Conservation (phyloP, 2,797 vertebrate species). For the Poecilia wingei region DNA sequence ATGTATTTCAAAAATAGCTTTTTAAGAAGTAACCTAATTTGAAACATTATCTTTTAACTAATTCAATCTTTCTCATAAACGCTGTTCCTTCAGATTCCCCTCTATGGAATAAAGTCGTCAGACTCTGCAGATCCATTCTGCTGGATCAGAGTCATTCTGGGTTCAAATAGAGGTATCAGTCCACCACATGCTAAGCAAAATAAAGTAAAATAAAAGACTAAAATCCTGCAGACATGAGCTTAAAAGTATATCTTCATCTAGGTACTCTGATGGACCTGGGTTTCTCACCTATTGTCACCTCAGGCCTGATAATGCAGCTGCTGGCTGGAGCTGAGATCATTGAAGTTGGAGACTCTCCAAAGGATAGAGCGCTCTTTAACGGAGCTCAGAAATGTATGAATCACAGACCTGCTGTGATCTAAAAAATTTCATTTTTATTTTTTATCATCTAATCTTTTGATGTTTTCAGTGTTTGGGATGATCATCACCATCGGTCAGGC, state of each 20-base stretch:
- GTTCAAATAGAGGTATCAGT: constrained; percentile 94
- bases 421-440: neutral
- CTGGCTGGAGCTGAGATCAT: constrained; percentile 98
- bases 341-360: constrained; percentile 97
- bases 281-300: constrained; percentile 98
- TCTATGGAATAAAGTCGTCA: constrained; percentile 99
- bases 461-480: constrained; percentile 93
- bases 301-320: constrained; percentile 97
- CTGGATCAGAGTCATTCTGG: constrained; percentile 98
- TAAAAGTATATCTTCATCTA: constrained; percentile 59
- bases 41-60: neutral
- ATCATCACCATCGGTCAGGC: constrained; percentile 99
- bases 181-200: neutral
- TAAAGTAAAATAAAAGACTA: neutral
- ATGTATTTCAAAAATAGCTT: neutral
- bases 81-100: constrained; percentile 86
- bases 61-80: neutral
- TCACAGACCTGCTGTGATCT: neutral
- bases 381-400: constrained; percentile 94
- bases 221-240: constrained; percentile 6
- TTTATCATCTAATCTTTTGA: neutral
- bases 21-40: neutral
- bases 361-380: constrained; percentile 97
- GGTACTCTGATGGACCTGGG: constrained; percentile 98
- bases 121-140: constrained; percentile 99